Percentiles rank a stretch among this genome's conserved stretches.
Conservation (phyloP, 2,888 invertebrate genomes). For the Polymixis flavicincta region DNA sequence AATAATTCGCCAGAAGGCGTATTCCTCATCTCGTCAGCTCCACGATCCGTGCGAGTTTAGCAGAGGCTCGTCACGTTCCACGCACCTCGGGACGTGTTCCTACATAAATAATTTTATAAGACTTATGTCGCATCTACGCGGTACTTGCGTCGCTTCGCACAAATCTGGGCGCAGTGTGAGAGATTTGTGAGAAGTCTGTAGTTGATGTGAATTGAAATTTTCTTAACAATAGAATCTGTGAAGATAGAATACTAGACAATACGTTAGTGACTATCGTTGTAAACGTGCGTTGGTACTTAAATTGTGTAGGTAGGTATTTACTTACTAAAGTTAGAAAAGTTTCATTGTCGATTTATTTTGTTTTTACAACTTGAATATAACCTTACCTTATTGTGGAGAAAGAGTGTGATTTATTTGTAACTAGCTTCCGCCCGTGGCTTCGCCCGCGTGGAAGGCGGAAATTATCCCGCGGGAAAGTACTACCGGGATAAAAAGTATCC, state of each 20-base stretch:
- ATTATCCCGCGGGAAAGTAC: too few species aligned
- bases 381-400: not conserved
- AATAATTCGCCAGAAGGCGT: conserved; percentile 18
- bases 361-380: too few species aligned
- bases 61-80: conserved; percentile 65
- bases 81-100: conserved; percentile 70
- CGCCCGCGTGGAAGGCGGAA: too few species aligned
- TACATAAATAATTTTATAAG: conserved; percentile 68
- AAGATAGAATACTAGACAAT: not conserved
- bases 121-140: conserved; percentile 30
- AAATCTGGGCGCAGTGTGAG: conserved; percentile 24
- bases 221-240: conserved; percentile 10
- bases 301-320: not conserved
- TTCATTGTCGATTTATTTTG: not conserved
- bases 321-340: not conserved
- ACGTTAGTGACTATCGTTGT: too few species aligned
- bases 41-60: conserved; percentile 24
- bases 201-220: conserved; percentile 42
- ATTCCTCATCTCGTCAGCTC: conserved; percentile 28
- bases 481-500: too few species aligned
- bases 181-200: conserved; percentile 42
- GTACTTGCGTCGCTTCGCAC: conserved; percentile 13
- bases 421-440: too few species aligned
- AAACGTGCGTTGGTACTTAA: not conserved
- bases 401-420: not conserved